Evolutionary conservation across 2,888 invertebrate genomes (phyloP).

Genomic region (Plebejus argus): DNA sequence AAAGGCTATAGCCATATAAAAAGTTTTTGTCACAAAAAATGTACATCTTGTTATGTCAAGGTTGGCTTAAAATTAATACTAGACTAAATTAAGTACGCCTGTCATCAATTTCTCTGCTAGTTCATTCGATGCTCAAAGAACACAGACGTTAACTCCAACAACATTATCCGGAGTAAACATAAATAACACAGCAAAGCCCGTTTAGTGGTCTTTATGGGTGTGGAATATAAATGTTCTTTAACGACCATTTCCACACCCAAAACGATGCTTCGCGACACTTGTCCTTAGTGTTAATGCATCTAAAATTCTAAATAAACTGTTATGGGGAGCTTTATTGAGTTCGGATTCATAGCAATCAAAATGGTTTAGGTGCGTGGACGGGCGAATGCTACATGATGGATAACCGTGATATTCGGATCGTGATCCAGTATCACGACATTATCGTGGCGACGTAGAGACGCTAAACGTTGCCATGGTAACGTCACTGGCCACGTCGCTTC

Average conservation of each 20-base stretch:
- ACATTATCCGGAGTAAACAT: slow-evolving; percentile 1
- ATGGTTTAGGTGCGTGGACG: not conserved
- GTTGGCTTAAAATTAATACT: too few relatives aligned
- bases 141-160: not conserved
- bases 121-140: not conserved
- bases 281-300: slow-evolving; percentile 14
- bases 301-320: slow-evolving; percentile 2
- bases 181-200: slow-evolving; percentile 12
- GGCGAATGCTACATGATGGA: too few relatives aligned
- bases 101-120: not conserved
- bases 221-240: slow-evolving; percentile 22
- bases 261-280: slow-evolving; percentile 15
- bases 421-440: too few relatives aligned
- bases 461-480: too few relatives aligned
- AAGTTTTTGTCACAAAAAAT: too few relatives aligned
- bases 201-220: slow-evolving; percentile 11
- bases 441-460: too few relatives aligned
- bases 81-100: too few relatives aligned
- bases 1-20: too few relatives aligned
- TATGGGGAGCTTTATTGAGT: not conserved
- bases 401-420: too few relatives aligned
- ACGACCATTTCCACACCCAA: slow-evolving; percentile 20
- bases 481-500: too few relatives aligned
- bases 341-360: not conserved
- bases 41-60: too few relatives aligned